phyloP scores from a whole-genome alignment of 2,797 vertebrate genomes.

The Anomalospiza imberbis region DNA sequence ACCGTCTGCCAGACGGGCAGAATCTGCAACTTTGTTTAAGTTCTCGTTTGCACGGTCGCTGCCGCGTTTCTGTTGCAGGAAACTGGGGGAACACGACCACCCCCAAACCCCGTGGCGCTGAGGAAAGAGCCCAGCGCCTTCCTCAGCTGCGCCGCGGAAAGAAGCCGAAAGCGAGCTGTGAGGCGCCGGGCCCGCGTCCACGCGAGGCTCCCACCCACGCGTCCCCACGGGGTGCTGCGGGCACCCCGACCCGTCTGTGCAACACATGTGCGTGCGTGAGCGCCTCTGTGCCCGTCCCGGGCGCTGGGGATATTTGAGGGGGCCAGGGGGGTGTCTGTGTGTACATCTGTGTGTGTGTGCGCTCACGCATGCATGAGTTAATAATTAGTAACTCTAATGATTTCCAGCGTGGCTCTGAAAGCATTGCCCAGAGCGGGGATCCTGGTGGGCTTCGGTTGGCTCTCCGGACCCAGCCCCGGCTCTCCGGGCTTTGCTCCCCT shows the following conservation, averaged over 20 bases:
- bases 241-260: background rate
- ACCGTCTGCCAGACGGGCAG: background rate
- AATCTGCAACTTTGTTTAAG: background rate
- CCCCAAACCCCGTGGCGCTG: background rate
- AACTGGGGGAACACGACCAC: background rate
- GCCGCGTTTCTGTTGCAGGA: background rate
- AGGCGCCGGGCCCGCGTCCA: background rate
- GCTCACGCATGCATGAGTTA: slow-evolving; percentile 63
- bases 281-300: background rate
- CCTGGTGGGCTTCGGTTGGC: slow-evolving; percentile 31
- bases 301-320: background rate
- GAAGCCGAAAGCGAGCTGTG: background rate
- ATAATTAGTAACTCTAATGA: slow-evolving; percentile 62
- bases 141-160: background rate
- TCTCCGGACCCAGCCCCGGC: background rate
- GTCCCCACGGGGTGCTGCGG: background rate
- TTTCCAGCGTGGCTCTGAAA: slow-evolving; percentile 50
- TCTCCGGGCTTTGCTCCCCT: background rate
- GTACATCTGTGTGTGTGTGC: slow-evolving; percentile 49
- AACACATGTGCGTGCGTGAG: background rate
- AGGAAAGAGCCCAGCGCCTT: background rate
- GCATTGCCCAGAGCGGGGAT: slow-evolving; percentile 51
- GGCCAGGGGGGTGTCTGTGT: background rate
- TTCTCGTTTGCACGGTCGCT: background rate
- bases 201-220: background rate